Percentiles rank a stretch among this genome's conserved stretches.
Conservation (phyloP, 92 coral and sea anemone genomes). For the Desmophyllum pertusum region DNA sequence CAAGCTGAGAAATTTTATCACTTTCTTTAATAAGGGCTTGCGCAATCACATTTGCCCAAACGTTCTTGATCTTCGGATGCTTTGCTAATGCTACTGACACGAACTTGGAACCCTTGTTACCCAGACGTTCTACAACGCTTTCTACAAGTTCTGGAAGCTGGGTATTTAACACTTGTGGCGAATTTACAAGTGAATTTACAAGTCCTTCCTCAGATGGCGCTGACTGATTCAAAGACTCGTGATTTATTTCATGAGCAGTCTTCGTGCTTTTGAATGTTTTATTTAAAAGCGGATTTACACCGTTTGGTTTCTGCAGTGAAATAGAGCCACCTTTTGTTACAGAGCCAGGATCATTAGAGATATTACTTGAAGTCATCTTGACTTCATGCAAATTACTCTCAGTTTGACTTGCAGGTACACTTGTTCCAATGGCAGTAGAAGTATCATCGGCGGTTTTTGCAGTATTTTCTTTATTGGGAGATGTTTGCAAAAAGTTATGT, state of each 20-base stretch:
- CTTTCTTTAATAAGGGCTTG: constrained; percentile 35
- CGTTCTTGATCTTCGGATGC: constrained; percentile 19
- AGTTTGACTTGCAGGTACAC: neutral
- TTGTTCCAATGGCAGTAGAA: neutral
- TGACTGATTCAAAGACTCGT: neutral
- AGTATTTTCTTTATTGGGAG: neutral
- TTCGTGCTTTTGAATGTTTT: neutral
- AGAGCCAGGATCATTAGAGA: neutral
- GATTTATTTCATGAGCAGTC: neutral
- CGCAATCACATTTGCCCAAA: constrained; percentile 42
- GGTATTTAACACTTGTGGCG: neutral
- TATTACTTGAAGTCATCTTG: neutral
- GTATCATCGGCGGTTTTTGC: neutral
- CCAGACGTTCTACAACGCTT: constrained; percentile 27
- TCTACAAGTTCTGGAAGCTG: constrained; percentile 32
- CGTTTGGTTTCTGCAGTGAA: neutral
- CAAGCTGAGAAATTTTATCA: constrained; percentile 16
- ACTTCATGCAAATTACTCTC: neutral
- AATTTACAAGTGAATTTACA: neutral
- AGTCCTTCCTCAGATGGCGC: neutral
- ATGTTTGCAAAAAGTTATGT: neutral
- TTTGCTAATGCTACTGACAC: constrained; percentile 32
- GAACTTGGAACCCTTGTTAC: constrained; percentile 23
- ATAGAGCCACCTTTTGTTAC: neutral
- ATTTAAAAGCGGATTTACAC: neutral